These are phyloP conservation scores for Heteromyza rotundicornis DNA, from an alignment of 2,888 invertebrate species.

Conservation along the genomic window DNA sequence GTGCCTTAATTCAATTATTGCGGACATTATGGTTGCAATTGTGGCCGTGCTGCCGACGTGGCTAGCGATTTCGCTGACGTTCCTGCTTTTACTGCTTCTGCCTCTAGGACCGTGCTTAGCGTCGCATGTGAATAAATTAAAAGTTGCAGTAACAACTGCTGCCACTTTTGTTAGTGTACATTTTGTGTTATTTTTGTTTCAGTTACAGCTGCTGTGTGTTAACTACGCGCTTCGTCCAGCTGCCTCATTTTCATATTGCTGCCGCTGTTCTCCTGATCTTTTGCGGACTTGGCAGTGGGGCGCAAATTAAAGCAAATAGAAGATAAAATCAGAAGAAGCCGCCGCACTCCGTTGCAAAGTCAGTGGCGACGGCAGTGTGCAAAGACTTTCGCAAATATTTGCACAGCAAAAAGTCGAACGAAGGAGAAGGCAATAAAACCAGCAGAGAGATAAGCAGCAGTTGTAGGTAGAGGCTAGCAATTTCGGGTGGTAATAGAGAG, in stretches of 20 bases:
- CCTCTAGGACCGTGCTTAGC: neutral
- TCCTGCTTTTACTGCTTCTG: neutral
- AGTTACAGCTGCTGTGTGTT: neutral
- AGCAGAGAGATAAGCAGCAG: too few species aligned
- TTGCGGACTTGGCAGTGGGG: too few species aligned
- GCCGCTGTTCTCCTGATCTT: neutral
- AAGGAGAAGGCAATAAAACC: too few species aligned
- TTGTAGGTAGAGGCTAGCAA: too few species aligned
- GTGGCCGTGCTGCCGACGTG: neutral
- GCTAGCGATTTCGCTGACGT: neutral
- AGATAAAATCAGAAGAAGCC: neutral
- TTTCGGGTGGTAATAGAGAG: too few species aligned
- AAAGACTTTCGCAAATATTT: neutral
- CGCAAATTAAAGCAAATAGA: neutral
- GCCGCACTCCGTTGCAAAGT: neutral
- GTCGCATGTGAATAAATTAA: constrained; percentile 2
- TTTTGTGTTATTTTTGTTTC: too few species aligned
- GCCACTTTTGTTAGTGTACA: neutral
- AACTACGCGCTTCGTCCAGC: neutral
- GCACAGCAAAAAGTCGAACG: neutral
- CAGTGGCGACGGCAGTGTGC: neutral
- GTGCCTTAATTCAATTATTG: constrained; percentile 3
- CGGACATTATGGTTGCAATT: constrained; percentile 1
- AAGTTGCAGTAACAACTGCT: neutral
- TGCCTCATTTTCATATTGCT: neutral